Evolutionary conservation across 2,797 vertebrate genomes (phyloP).

Genomic region (Brotula barbata): DNA sequence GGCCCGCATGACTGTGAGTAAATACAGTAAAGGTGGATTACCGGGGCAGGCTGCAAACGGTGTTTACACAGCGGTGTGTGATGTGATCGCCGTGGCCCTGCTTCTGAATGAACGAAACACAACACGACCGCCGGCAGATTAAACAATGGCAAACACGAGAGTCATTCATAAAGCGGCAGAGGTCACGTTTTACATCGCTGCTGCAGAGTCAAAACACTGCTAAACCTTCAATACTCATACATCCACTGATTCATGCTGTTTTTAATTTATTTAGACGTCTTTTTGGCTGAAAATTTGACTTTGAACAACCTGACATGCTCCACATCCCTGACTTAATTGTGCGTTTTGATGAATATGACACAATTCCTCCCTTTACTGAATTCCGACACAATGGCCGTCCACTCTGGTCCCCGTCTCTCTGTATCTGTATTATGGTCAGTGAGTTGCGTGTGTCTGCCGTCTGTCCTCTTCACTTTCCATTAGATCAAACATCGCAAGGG

Average conservation of each 20-base stretch:
- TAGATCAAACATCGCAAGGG: conserved; percentile 60
- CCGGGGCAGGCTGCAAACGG: conserved; percentile 50
- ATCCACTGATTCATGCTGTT: too few relatives aligned
- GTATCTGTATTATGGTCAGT: conserved; percentile 19
- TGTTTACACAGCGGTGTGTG: conserved; percentile 57
- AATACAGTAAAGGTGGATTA: conserved; percentile 70
- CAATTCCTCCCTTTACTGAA: background rate
- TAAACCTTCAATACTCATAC: too few relatives aligned
- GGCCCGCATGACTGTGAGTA: conserved; percentile 40
- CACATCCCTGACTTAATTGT: background rate
- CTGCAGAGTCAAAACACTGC: background rate
- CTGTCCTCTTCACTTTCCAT: conserved; percentile 58
- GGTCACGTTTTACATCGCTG: conserved; percentile 10
- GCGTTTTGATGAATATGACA: conserved; percentile 13
- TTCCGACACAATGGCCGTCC: conserved; percentile 26
- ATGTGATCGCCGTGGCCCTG: conserved; percentile 40
- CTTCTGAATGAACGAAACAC: conserved; percentile 34
- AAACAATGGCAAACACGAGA: conserved; percentile 31
- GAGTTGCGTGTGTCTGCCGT: conserved; percentile 36
- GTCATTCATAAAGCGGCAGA: background rate
- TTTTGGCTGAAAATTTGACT: too few relatives aligned
- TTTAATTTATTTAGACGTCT: too few relatives aligned
- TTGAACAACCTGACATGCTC: too few relatives aligned
- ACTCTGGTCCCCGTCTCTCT: conserved; percentile 24
- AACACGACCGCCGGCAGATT: conserved; percentile 48